phyloP scores from a whole-genome alignment of 2,888 invertebrate genomes.

The Habrosyne pyritoides region DNA sequence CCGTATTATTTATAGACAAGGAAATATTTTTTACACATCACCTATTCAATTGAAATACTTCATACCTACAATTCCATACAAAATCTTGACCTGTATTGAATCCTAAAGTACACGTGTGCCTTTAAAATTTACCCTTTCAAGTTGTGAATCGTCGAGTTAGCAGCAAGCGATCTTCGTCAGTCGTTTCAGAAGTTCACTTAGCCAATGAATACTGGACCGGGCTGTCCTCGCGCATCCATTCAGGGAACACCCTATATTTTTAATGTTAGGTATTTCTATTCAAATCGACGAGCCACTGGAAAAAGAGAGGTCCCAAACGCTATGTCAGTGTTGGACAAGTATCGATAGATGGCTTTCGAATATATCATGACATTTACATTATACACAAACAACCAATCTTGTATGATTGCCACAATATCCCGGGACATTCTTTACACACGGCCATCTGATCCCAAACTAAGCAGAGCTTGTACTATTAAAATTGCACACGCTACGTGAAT shows the following conservation, averaged over 20 bases:
- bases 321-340: slow-evolving; percentile 28
- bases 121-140: slow-evolving; percentile 57
- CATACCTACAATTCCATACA: slow-evolving; percentile 5
- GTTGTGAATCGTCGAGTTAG: slow-evolving; percentile 57
- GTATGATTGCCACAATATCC: too few relatives aligned
- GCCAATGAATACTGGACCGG: slow-evolving; percentile 65
- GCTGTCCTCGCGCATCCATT: slow-evolving; percentile 61
- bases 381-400: background rate
- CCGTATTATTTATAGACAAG: background rate
- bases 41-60: background rate
- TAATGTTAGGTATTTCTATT: slow-evolving; percentile 74
- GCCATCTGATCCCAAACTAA: too few relatives aligned
- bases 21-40: background rate
- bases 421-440: too few relatives aligned
- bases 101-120: slow-evolving; percentile 46
- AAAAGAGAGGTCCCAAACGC: slow-evolving; percentile 47
- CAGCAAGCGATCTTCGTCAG: slow-evolving; percentile 47
- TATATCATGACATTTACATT: slow-evolving; percentile 2
- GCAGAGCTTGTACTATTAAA: too few relatives aligned
- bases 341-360: slow-evolving; percentile 37
- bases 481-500: too few relatives aligned
- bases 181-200: slow-evolving; percentile 64
- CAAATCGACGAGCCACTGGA: slow-evolving; percentile 54
- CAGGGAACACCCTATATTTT: slow-evolving; percentile 67
- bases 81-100: slow-evolving; percentile 25